A percentile compares a stretch with the other conserved stretches of the same genome.
Evolutionary conservation across 1,140 invertebrate species (phyloP).

Genomic region (Proales similis): DNA sequence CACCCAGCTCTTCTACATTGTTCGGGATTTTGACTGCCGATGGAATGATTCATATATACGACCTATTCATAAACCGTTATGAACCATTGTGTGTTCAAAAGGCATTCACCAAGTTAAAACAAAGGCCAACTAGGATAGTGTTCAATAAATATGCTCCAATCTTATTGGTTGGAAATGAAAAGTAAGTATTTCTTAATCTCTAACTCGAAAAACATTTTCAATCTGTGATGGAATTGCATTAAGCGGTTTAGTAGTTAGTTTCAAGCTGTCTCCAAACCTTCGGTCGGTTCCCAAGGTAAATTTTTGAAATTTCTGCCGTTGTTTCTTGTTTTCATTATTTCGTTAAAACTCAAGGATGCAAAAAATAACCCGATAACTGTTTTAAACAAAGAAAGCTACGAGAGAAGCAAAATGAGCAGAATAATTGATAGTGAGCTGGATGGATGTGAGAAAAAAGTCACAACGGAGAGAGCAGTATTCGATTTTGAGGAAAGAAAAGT

Average conservation of each 20-base stretch:
- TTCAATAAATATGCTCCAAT: conserved; percentile 78
- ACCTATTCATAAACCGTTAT: conserved; percentile 83
- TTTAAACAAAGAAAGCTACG: conserved; percentile 20
- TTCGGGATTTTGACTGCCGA: conserved; percentile 81
- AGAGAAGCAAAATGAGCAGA: conserved; percentile 23
- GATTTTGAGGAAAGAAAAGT: too few relatives aligned
- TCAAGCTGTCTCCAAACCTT: conserved; percentile 84
- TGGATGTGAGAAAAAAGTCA: too few relatives aligned
- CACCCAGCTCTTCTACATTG: conserved; percentile 85
- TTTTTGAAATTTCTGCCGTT: too few relatives aligned
- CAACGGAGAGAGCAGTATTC: too few relatives aligned
- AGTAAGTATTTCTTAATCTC: conserved; percentile 58
- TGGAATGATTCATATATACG: conserved; percentile 75
- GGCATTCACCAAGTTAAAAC: conserved; percentile 71
- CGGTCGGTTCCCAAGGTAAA: conserved; percentile 68
- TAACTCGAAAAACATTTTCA: not conserved
- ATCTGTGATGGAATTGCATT: too few relatives aligned
- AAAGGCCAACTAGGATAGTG: conserved; percentile 71
- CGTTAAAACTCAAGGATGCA: too few relatives aligned
- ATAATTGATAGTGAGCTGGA: too few relatives aligned
- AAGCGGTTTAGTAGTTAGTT: conserved; percentile 70
- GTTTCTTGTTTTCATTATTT: too few relatives aligned
- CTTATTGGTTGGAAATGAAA: conserved; percentile 79
- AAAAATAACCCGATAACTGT: conserved; percentile 9
- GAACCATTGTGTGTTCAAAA: conserved; percentile 77